Base-by-base conservation (phyloP, 2,113 vertebrate genomes). In the Chascanopsetta lugubris region DNA sequence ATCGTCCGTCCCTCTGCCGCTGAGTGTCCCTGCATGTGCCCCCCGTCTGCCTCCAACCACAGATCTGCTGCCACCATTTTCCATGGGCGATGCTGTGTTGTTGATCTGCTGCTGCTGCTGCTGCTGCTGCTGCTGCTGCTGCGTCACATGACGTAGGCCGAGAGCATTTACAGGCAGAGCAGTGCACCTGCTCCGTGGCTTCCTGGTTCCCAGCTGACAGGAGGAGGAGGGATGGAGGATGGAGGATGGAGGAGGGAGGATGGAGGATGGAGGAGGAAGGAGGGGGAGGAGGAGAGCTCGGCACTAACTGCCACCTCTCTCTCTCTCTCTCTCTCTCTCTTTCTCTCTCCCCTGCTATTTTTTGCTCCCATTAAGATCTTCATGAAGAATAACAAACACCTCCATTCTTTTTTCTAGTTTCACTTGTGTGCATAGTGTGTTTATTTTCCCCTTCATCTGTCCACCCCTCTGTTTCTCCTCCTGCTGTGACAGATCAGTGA, bases 31-130 rank as follows among this genome's bases (percentile, higher is more conserved):
- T 61, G 12, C 22, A 68, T 63, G n/a, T n/a, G n/a, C n/a, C n/a
- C 48, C 66, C 30, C 81, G 68, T 61, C 75, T 83, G 77, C 76
- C 47, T 61, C 67, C 74, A 83, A 62, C 38, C 74, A 75, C 11
- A 18, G 82, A 87, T 77, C 75, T n/a, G n/a, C 84, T 88, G 85
- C 89, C 89, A 87, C 91, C 90, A 91, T 94, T 87, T 92, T 90
- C 79, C 86, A n/a, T n/a, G 85, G 75, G 64, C 75, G 79, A 90
- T 87, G 89, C 84, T 89, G 85, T 92, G 89, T 91, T 93, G 89
- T 91, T 90, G 87, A 82, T 87, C 68, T 1, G 75, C 21, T 48
- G 42, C 75, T 86, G 79, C 74, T 75, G 62, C 62, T 77, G 86
- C 81, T n/a, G n/a, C n/a, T n/a, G n/a, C 68, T 1, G 75, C 21